phyloP scores from a whole-genome alignment of 2,113 vertebrate species.

The Osmerus mordax region DNA sequence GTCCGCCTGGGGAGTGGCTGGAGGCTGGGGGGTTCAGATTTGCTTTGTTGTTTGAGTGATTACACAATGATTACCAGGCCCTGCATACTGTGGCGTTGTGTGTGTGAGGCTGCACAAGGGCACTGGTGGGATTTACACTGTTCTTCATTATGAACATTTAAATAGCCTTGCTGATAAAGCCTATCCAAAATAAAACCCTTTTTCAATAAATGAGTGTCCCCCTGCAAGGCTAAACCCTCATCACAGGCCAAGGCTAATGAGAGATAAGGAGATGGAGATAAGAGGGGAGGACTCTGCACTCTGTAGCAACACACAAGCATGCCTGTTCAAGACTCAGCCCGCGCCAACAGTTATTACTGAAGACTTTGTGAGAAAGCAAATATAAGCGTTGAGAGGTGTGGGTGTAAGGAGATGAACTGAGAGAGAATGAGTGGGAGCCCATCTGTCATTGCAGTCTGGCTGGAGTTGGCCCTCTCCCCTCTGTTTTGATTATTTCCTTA shows the following conservation, averaged over 20 bases:
- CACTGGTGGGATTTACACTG: conserved; percentile 54
- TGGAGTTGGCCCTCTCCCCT: conserved; percentile 53
- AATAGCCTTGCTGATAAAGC: conserved; percentile 64
- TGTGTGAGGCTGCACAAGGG: conserved; percentile 27
- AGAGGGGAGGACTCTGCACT: conserved; percentile 37
- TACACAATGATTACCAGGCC: conserved; percentile 59
- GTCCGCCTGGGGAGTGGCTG: conserved; percentile 40
- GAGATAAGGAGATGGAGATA: conserved; percentile 57
- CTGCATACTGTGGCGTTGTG: conserved; percentile 13
- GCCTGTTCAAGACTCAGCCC: conserved; percentile 39
- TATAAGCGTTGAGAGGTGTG: conserved; percentile 3
- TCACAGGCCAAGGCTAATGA: conserved; percentile 60
- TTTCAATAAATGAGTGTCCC: conserved; percentile 53
- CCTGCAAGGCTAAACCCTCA: conserved; percentile 35
- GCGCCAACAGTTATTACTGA: conserved; percentile 18
- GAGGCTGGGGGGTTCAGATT: conserved; percentile 37
- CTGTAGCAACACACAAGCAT: conserved; percentile 25
- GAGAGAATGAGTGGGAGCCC: conserved; percentile 36
- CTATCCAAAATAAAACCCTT: conserved; percentile 57
- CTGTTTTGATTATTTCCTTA: conserved; percentile 68
- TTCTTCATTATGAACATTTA: conserved; percentile 63
- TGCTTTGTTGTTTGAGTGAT: conserved; percentile 60
- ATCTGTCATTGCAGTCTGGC: conserved; percentile 55
- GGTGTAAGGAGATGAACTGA: conserved; percentile 37
- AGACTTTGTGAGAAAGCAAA: conserved; percentile 19